A percentile compares a stretch with the other conserved stretches of the same genome.
Conservation (phyloP, 1,140 invertebrate genomes). For the Diabrotica undecimpunctata region DNA sequence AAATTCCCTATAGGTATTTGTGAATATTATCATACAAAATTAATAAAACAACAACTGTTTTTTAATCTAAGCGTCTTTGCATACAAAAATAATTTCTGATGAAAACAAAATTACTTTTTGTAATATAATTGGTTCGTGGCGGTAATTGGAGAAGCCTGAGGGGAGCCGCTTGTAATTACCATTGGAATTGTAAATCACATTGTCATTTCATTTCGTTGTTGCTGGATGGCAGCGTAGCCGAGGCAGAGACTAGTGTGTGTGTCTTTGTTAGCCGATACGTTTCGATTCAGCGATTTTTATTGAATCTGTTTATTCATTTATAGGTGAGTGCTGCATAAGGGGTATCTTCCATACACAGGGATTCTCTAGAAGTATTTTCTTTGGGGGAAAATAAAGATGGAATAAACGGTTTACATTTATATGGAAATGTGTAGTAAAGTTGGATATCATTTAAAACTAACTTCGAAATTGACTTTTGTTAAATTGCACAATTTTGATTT, state of each 20-base stretch:
- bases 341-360: neutral
- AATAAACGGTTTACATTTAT: no score
- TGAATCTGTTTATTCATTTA: constrained; percentile 14
- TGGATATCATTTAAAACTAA: no score
- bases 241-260: neutral
- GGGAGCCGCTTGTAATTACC: constrained; percentile 27
- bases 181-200: constrained; percentile 37
- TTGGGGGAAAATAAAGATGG: no score
- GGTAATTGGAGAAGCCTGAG: constrained; percentile 29
- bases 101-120: constrained; percentile 31
- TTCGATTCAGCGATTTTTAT: constrained; percentile 16
- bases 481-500: no score
- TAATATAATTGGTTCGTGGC: constrained; percentile 29
- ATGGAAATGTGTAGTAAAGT: no score
- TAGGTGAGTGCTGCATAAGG: neutral
- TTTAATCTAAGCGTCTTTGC: neutral
- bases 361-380: neutral
- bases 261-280: constrained; percentile 22
- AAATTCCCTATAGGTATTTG: no score
- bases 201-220: constrained; percentile 30
- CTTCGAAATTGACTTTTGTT: no score
- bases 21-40: no score
- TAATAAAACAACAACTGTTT: no score
- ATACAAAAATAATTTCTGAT: constrained; percentile 12
- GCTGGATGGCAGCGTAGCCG: constrained; percentile 8